Evolutionary conservation across 30 jellyfish, hydroid and myxozoan genomes (phyloP), one percentile per base, ranked within the genome.

Genomic region (Calvadosia cruxmelitensis): DNA sequence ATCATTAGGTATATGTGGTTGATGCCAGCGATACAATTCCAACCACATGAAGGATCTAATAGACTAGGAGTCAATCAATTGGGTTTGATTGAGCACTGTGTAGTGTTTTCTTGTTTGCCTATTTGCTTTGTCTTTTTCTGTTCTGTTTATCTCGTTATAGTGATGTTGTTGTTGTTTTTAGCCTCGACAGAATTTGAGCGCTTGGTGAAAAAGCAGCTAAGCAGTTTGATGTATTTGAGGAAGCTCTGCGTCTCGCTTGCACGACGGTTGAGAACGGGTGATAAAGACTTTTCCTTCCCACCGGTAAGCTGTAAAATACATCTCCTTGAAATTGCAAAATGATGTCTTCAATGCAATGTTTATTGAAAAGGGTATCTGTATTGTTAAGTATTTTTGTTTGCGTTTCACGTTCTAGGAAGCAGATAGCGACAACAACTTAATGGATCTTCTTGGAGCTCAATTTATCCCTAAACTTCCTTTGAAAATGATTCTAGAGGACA

Each of bases 161-260:
- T n/a, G n/a, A n/a, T n/a, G 13, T 26, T 13, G 12, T 67, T 2
- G 33, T 15, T 72, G 24, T 3, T 74, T 74, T 12, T 34, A 85
- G 96, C 80, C 34, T 78, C 94, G 13, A 82, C 64, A 34, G 93
- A 81, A 23, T 89, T 95, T 23, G 98, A 81, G 52, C 62, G 52
- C 27, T 77, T 67, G 36, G 72, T 89, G 52, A 89, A 89, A 62
- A 82, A 89, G 64, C 78, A 85, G 52, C 86, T 89, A 16, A 82
- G 85, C 27, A 89, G 98, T 49, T 61, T 89, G 53, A 77, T 89
- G 95, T 89, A 79, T 82, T 86, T 89, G 5, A 92, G 98, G 36
- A 89, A 89, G 70, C 95, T 89, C 63, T 89, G 98, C 70, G 92
- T 82, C 23, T 57, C 95, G 20, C 89, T 76, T 16, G 72, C 68